Evolutionary conservation across 2,113 vertebrate species (phyloP).

Genomic region (Pycnonotus jocosus): DNA sequence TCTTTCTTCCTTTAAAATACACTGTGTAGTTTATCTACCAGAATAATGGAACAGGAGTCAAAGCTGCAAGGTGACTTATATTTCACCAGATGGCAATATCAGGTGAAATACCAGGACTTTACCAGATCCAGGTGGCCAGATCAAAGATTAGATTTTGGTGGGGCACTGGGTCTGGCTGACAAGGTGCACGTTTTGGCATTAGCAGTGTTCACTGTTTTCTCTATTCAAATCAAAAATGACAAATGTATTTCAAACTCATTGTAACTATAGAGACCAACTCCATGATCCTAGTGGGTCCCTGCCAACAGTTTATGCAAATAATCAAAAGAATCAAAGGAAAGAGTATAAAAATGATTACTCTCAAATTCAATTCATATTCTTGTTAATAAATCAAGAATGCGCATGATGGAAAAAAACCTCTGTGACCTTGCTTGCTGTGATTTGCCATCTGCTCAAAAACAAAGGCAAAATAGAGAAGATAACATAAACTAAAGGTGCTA

Average conservation of each 20-base stretch:
- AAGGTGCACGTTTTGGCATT: background rate
- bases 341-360: background rate
- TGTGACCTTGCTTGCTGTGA: background rate
- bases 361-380: background rate
- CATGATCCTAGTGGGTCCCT: background rate
- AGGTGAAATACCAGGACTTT: background rate
- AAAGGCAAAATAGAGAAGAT: background rate
- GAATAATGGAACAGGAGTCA: background rate
- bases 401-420: background rate
- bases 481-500: background rate
- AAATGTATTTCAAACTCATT: background rate
- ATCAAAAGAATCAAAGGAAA: background rate
- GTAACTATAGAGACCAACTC: background rate
- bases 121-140: background rate
- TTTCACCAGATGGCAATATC: background rate
- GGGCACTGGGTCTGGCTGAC: background rate
- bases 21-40: background rate
- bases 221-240: background rate
- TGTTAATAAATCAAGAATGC: background rate
- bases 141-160: background rate
- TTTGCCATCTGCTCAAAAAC: background rate
- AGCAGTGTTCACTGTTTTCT: background rate
- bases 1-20: background rate
- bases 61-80: background rate
- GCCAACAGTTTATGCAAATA: background rate